Base-by-base conservation (phyloP, 2,797 vertebrate genomes). In the Buceros bicornis region DNA sequence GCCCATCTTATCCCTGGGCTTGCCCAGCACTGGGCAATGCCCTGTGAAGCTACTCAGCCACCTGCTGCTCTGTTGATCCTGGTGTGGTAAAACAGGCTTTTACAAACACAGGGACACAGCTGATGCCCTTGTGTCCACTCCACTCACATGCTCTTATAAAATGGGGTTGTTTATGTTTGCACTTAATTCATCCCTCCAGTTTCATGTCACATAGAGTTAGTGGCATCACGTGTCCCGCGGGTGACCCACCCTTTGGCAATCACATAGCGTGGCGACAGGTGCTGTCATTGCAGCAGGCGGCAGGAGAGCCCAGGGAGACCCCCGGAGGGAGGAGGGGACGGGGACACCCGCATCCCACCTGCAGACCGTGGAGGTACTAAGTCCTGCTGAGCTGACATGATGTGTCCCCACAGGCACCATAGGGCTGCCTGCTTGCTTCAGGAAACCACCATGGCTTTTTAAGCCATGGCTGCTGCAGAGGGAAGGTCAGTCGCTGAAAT, bases 391-490 rank as follows among this genome's bases (percentile, higher is more conserved):
- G 51, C 62, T 78, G 51, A 26, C 66, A 42, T 5, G 2, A 26
- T 0, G 0, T 22, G 57, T 42, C 42, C 47, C 16, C 65, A n/a
- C 2, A 5, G 62, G 8, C 45, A 26, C 28, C 0, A 0, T 18
- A 54, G 1, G 2, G n/a, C 22, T 1, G 1, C 19, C 33, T 7
- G 11, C 56, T 62, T 61, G 42, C 67, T 48, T 51, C 51, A 26
- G 76, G 82, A 79, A 70, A 35, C 66, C 7, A 1, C 43, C 35
- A 6, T 7, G 1, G 57, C 29, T 53, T 82, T 91, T 88, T 65
- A 70, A 93, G 56, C 80, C 57, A 58, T 53, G 28, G 74, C 56
- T 43, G 18, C 65, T 77, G 45, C 43, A 67, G 29, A 72, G 6
- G 29, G 66, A 91, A 89, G 33, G 56, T 45, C 1, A 1, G 31